Percentiles rank a stretch among this genome's conserved stretches.
phyloP scores from a whole-genome alignment of 2,113 vertebrate genomes.

The Nyctibius bracteatus region DNA sequence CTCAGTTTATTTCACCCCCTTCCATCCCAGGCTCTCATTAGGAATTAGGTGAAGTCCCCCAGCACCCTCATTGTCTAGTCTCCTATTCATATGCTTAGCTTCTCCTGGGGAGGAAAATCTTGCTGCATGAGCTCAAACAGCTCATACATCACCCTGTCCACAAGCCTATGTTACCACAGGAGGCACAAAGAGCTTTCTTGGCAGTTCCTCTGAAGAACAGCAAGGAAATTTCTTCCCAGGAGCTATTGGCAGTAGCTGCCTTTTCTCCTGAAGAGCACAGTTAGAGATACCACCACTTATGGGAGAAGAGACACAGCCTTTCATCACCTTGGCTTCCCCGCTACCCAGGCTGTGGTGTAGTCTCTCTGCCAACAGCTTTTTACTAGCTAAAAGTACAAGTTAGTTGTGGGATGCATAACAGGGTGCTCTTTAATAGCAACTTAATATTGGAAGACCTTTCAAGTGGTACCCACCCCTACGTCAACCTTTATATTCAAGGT shows the following conservation, averaged over 20 bases:
- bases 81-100: accelerated
- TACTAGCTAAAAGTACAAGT: background rate
- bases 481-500: background rate
- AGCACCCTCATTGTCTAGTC: accelerated
- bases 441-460: background rate
- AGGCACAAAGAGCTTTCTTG: background rate
- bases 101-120: background rate
- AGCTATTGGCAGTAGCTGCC: background rate
- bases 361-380: background rate
- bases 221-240: background rate
- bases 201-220: background rate
- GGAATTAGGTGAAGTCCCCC: accelerated
- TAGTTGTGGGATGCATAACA: accelerated
- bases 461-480: accelerated
- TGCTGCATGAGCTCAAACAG: background rate
- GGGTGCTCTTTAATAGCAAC: background rate
- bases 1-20: background rate
- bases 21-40: background rate
- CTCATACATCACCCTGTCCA: background rate
- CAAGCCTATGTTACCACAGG: background rate
- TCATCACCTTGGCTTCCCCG: background rate
- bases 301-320: background rate
- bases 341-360: background rate
- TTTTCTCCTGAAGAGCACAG: background rate
- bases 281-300: background rate